These are phyloP conservation scores for Drosophila sproati DNA, from an alignment of 1,140 invertebrate species.

Conservation along the genomic window DNA sequence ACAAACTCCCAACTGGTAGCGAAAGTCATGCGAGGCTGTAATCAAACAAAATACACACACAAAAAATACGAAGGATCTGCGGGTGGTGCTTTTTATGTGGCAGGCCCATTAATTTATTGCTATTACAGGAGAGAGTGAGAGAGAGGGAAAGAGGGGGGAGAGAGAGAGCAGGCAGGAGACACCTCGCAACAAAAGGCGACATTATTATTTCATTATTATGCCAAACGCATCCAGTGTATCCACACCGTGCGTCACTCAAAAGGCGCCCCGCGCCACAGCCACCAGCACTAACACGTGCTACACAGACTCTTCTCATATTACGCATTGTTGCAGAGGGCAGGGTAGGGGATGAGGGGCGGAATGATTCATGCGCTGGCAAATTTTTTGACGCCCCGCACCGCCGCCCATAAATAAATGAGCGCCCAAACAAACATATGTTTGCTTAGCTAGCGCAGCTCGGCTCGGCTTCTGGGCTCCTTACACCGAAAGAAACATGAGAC, in stretches of 20 bases:
- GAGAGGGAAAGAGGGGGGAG: constrained; percentile 8
- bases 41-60: constrained; percentile 55
- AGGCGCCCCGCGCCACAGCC: constrained; percentile 17
- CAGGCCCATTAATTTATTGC: constrained; percentile 82
- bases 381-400: constrained; percentile 66
- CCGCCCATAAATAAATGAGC: constrained; percentile 67
- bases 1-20: constrained; percentile 39
- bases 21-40: constrained; percentile 50
- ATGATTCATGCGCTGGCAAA: constrained; percentile 77
- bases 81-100: constrained; percentile 72
- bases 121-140: constrained; percentile 8
- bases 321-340: background rate
- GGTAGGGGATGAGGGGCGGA: constrained; percentile 15
- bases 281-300: constrained; percentile 2
- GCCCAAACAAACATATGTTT: constrained; percentile 17
- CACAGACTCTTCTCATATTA: constrained; percentile 44
- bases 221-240: constrained; percentile 70
- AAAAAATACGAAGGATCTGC: constrained; percentile 40
- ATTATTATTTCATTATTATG: constrained; percentile 84
- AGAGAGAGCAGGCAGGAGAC: constrained; percentile 50
- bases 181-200: constrained; percentile 79
- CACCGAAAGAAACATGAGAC: too few species aligned
- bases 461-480: constrained; percentile 9
- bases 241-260: constrained; percentile 28
- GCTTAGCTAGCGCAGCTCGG: constrained; percentile 36